Percentiles rank a stretch among this genome's conserved stretches.
These are phyloP conservation scores for Piscicola geometra DNA, from an alignment of 2,888 invertebrate genomes.

Conservation along the genomic window DNA sequence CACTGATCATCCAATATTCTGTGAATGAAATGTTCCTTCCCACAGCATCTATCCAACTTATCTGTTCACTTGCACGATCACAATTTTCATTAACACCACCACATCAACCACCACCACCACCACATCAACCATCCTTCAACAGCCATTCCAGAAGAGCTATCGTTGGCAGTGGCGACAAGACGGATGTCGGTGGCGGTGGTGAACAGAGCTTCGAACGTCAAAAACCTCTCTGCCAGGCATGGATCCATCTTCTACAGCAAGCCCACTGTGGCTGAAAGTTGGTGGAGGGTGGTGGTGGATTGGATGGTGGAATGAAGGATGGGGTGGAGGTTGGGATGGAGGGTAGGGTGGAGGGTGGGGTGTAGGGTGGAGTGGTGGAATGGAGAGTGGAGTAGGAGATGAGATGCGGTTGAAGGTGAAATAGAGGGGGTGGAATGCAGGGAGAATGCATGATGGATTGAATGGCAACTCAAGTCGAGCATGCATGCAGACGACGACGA, in stretches of 20 bases:
- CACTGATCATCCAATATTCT: too few species aligned
- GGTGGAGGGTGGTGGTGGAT: not conserved
- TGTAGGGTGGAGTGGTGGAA: too few species aligned
- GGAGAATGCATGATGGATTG: not conserved
- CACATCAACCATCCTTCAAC: too few species aligned
- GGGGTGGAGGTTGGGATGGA: not conserved
- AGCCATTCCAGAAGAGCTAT: constrained; percentile 53
- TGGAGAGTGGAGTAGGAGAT: too few species aligned
- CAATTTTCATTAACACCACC: too few species aligned
- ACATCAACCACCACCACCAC: too few species aligned
- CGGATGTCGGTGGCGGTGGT: constrained; percentile 55
- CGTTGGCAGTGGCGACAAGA: constrained; percentile 49
- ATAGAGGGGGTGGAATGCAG: too few species aligned
- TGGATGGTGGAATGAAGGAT: not conserved
- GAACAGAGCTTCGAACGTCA: constrained; percentile 53
- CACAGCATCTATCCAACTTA: too few species aligned
- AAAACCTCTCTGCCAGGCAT: constrained; percentile 51
- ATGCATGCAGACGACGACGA: constrained; percentile 54
- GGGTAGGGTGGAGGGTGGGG: not conserved
- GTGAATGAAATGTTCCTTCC: too few species aligned
- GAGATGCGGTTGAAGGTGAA: too few species aligned
- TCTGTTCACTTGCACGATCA: too few species aligned
- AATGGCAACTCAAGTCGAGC: too few species aligned
- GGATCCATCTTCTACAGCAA: constrained; percentile 50
- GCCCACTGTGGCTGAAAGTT: constrained; percentile 39